phyloP scores from a whole-genome alignment of 2,888 invertebrate species.

The Drosophila basisetae region DNA sequence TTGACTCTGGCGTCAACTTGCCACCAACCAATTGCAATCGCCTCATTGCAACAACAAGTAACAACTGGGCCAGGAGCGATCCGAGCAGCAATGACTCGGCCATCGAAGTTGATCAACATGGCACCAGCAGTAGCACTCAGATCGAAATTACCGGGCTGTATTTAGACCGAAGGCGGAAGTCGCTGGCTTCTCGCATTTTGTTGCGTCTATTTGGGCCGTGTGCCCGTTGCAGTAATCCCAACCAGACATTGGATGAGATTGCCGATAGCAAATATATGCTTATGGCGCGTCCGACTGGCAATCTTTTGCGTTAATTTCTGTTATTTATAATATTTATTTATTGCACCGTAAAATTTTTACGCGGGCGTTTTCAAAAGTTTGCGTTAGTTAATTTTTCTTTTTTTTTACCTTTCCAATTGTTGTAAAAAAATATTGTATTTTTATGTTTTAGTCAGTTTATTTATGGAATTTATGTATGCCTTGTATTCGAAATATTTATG shows the following conservation, averaged over 20 bases:
- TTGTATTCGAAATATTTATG: slow-evolving; percentile 18
- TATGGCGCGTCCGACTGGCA: slow-evolving; percentile 47
- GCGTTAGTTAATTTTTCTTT: slow-evolving; percentile 14
- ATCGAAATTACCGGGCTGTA: background rate
- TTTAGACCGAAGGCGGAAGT: slow-evolving; percentile 44
- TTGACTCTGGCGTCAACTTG: slow-evolving; percentile 5
- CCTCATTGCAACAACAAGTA: slow-evolving; percentile 18
- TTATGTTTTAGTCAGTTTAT: slow-evolving; percentile 39
- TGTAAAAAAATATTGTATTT: slow-evolving; percentile 18
- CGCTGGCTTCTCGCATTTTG: slow-evolving; percentile 69
- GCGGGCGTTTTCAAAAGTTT: slow-evolving; percentile 29
- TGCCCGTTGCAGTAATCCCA: slow-evolving; percentile 72
- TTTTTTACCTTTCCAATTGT: slow-evolving; percentile 11
- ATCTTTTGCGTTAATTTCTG: slow-evolving; percentile 40
- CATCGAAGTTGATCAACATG: slow-evolving; percentile 74
- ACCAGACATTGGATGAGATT: slow-evolving; percentile 53
- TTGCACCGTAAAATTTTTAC: slow-evolving; percentile 15
- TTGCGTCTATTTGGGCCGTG: slow-evolving; percentile 80
- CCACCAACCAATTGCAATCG: slow-evolving; percentile 29
- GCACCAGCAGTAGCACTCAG: slow-evolving; percentile 43
- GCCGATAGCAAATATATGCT: slow-evolving; percentile 72
- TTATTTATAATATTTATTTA: slow-evolving; percentile 15
- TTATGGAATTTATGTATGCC: slow-evolving; percentile 24
- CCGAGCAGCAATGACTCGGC: slow-evolving; percentile 81
- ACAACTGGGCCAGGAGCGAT: slow-evolving; percentile 60